Evolutionary conservation across 2,888 invertebrate genomes (phyloP).

Genomic region (Pheosia gnoma): DNA sequence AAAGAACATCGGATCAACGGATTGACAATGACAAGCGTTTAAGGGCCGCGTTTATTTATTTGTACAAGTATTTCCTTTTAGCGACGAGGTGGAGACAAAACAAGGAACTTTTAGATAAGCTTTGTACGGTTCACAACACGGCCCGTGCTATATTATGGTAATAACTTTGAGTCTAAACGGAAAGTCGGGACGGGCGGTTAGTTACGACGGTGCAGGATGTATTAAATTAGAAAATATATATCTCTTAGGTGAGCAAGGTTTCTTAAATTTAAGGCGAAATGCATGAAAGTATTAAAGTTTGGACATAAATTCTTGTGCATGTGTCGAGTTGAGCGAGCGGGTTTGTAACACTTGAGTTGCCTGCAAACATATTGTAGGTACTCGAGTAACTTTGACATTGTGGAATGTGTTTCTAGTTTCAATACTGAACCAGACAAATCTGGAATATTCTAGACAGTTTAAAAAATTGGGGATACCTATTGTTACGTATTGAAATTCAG

Average conservation of each 20-base stretch:
- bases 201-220: conserved; percentile 62
- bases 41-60: conserved; percentile 79
- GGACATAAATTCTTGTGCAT: conserved; percentile 37
- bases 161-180: conserved; percentile 66
- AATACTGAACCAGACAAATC: not conserved
- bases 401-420: conserved; percentile 11
- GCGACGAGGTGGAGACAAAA: conserved; percentile 72
- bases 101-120: conserved; percentile 79
- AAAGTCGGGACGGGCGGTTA: conserved; percentile 56
- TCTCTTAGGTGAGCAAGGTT: conserved; percentile 31
- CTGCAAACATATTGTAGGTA: conserved; percentile 33
- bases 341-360: conserved; percentile 38
- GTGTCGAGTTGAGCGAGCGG: conserved; percentile 16
- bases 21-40: conserved; percentile 83
- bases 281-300: conserved; percentile 41
- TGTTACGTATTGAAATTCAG: too few relatives aligned
- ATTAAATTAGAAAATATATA: conserved; percentile 70
- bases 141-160: conserved; percentile 67
- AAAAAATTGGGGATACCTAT: too few relatives aligned
- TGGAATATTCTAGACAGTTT: too few relatives aligned
- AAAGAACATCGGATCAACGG: conserved; percentile 73
- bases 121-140: conserved; percentile 59
- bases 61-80: conserved; percentile 83
- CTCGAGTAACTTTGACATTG: conserved; percentile 22
- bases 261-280: conserved; percentile 41